Conservation (phyloP, 2,888 invertebrate species). For the Callinectes sapidus region DNA sequence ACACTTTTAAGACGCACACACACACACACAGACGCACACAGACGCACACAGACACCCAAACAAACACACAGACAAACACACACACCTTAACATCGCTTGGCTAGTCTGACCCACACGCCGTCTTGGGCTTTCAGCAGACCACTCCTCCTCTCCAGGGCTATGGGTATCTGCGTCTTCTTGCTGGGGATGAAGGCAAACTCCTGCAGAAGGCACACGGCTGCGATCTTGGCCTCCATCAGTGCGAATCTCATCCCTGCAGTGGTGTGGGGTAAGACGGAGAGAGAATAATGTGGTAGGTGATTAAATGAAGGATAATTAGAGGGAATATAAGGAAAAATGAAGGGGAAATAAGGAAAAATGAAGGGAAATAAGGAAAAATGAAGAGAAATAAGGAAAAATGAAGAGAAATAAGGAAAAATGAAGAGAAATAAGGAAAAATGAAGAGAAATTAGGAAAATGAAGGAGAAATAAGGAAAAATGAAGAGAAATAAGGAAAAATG, state of each 20-base stretch:
- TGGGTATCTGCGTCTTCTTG: slow-evolving; percentile 71
- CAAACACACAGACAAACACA: slow-evolving; percentile 1
- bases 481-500: not conserved
- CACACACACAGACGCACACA: not conserved
- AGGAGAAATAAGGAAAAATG: too few relatives aligned
- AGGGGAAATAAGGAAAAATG: too few relatives aligned
- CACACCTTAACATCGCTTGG: slow-evolving; percentile 51
- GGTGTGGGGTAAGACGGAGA: not conserved
- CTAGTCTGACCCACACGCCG: slow-evolving; percentile 70
- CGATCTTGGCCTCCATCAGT: slow-evolving; percentile 78
- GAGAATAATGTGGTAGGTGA: too few relatives aligned
- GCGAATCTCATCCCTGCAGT: slow-evolving; percentile 79
- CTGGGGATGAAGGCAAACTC: slow-evolving; percentile 77
- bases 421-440: not conserved
- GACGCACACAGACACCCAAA: not conserved
- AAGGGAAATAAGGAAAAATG: too few relatives aligned
- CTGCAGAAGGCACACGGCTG: slow-evolving; percentile 77
- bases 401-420: not conserved
- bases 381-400: too few relatives aligned
- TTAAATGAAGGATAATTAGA: too few relatives aligned
- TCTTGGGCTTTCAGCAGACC: slow-evolving; percentile 71
- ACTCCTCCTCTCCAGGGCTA: slow-evolving; percentile 64
- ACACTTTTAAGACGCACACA: not conserved
- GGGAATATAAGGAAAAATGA: too few relatives aligned
- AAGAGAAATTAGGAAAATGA: too few relatives aligned